A percentile compares a stretch with the other conserved stretches of the same genome.
These are phyloP conservation scores for Cyclopterus lumpus DNA, from an alignment of 2,797 vertebrate species.

Conservation along the genomic window DNA sequence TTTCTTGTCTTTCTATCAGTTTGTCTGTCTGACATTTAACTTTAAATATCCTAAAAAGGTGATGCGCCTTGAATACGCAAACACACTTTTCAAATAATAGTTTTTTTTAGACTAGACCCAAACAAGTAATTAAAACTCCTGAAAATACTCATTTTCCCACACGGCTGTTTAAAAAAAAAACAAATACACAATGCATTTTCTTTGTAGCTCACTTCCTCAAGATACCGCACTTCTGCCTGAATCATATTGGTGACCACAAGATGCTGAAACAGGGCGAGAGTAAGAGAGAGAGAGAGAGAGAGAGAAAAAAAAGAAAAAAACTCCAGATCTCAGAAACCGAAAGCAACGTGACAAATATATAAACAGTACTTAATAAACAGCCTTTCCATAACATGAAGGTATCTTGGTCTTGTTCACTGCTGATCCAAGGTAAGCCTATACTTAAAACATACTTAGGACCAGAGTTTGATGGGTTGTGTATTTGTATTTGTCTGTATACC, in stretches of 20 bases:
- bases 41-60: background rate
- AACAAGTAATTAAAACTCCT: background rate
- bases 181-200: background rate
- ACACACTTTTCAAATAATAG: background rate
- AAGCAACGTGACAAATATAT: conserved; percentile 61
- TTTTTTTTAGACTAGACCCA: background rate
- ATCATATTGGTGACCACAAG: conserved; percentile 38
- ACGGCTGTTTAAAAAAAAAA: background rate
- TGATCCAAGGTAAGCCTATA: conserved; percentile 66
- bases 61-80: background rate
- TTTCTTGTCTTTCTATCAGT: background rate
- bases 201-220: background rate
- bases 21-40: background rate
- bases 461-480: background rate
- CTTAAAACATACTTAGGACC: background rate
- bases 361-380: conserved; percentile 34
- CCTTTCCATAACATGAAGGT: conserved; percentile 39
- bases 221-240: conserved; percentile 3
- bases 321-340: conserved; percentile 58
- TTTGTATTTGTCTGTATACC: background rate
- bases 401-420: conserved; percentile 19
- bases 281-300: background rate
- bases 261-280: conserved; percentile 22
- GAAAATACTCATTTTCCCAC: background rate
- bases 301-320: conserved; percentile 36